These are phyloP conservation scores for Loxodonta africana DNA, from an alignment of 2,113 vertebrate species.

Conservation along the genomic window DNA sequence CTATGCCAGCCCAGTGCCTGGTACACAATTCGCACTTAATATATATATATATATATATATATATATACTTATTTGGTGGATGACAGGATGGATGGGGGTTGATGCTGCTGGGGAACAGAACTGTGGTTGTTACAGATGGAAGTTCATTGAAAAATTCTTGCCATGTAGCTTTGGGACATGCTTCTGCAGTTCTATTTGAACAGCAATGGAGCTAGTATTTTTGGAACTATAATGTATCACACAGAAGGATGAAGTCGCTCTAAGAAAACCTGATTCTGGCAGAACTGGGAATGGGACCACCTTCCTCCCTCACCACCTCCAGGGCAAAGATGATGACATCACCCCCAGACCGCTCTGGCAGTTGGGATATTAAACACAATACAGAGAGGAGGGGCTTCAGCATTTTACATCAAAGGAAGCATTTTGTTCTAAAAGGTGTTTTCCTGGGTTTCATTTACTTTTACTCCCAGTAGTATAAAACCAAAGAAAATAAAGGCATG, in stretches of 20 bases:
- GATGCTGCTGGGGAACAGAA: neutral
- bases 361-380: neutral
- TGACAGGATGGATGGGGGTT: neutral
- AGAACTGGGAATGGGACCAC: neutral
- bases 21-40: slow-evolving; percentile 26
- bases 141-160: slow-evolving; percentile 5
- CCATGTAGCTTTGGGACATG: neutral
- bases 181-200: neutral
- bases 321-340: neutral
- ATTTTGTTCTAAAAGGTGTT: slow-evolving; percentile 9
- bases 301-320: neutral
- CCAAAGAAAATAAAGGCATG: neutral
- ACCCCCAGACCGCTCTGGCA: neutral
- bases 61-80: slow-evolving; percentile 27
- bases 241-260: neutral
- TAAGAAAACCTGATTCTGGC: neutral
- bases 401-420: neutral
- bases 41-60: neutral
- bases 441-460: neutral
- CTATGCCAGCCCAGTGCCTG: neutral
- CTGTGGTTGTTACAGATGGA: neutral
- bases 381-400: neutral
- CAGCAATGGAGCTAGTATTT: neutral
- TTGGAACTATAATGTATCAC: neutral
- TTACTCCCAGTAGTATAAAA: neutral